A percentile compares a stretch with the other conserved stretches of the same genome.
Conservation (phyloP, 2,113 vertebrate genomes). For the Addax nasomaculatus region DNA sequence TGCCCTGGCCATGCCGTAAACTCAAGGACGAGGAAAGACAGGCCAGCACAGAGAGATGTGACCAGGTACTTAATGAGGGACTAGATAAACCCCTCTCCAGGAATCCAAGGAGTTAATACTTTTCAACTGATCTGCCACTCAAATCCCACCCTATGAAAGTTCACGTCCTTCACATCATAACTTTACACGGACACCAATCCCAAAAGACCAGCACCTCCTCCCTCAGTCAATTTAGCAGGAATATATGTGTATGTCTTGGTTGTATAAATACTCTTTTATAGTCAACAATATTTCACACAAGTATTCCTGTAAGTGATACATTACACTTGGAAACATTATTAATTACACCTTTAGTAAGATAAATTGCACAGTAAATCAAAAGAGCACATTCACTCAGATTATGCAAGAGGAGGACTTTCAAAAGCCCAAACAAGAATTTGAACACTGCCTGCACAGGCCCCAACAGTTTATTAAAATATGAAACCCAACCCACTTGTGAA, state of each 20-base stretch:
- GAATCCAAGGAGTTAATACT: not conserved
- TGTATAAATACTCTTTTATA: not conserved
- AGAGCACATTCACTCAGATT: not conserved
- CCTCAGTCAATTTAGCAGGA: not conserved
- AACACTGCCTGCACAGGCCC: not conserved
- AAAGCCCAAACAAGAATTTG: constrained; percentile 24
- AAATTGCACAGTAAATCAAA: constrained; percentile 39
- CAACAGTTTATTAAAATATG: constrained; percentile 41
- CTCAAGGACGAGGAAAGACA: not conserved
- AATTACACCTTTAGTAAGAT: constrained; percentile 46
- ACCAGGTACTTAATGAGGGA: not conserved
- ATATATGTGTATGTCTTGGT: not conserved
- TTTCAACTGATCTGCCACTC: not conserved
- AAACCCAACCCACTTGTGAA: constrained; percentile 38
- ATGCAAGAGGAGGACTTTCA: not conserved
- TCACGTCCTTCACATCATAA: not conserved
- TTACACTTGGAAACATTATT: constrained; percentile 33
- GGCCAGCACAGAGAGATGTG: not conserved
- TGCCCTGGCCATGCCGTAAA: not conserved
- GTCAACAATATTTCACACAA: constrained; percentile 20
- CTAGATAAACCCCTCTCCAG: not conserved
- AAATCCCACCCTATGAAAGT: not conserved
- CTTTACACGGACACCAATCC: not conserved
- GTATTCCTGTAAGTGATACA: constrained; percentile 28
- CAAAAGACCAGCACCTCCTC: not conserved